phyloP scores from a whole-genome alignment of 64 coral and sea anemone genomes.

The Pachyseris speciosa region DNA sequence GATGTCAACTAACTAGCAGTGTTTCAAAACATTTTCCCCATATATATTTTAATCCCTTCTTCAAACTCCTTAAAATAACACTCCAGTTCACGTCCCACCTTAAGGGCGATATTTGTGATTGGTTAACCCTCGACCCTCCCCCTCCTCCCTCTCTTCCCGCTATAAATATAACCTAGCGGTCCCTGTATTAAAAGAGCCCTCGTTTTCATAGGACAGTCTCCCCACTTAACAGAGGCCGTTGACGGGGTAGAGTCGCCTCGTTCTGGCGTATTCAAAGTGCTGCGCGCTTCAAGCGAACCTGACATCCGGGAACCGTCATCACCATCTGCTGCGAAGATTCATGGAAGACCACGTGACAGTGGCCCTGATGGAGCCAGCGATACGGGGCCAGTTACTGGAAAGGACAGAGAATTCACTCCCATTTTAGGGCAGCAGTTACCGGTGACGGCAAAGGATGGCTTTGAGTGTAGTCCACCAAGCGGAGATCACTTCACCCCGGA shows the following conservation, averaged over 20 bases:
- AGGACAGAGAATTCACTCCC: conserved; percentile 26
- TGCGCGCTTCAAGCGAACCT: not conserved
- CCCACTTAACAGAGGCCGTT: not conserved
- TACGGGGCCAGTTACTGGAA: conserved; percentile 23
- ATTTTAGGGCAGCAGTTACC: not conserved
- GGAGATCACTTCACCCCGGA: conserved; percentile 21
- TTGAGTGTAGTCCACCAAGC: too few species aligned
- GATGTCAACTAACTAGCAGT: too few species aligned
- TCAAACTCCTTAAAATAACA: too few species aligned
- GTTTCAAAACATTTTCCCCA: too few species aligned
- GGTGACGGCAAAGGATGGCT: not conserved
- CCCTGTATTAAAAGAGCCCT: too few species aligned
- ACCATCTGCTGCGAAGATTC: not conserved
- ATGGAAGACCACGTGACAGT: conserved; percentile 52
- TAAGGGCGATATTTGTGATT: too few species aligned
- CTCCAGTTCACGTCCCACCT: too few species aligned
- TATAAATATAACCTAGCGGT: too few species aligned
- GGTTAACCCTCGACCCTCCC: too few species aligned
- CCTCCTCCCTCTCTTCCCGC: too few species aligned
- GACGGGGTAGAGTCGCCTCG: not conserved
- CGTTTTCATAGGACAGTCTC: conserved; percentile 2
- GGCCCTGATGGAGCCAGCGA: conserved; percentile 88
- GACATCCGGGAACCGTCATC: not conserved
- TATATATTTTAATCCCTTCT: too few species aligned
- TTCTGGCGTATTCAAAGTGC: not conserved